A percentile compares a stretch with the other conserved stretches of the same genome.
These are phyloP conservation scores for Penelope pileata DNA, from an alignment of 2,113 vertebrate genomes.

Conservation along the genomic window DNA sequence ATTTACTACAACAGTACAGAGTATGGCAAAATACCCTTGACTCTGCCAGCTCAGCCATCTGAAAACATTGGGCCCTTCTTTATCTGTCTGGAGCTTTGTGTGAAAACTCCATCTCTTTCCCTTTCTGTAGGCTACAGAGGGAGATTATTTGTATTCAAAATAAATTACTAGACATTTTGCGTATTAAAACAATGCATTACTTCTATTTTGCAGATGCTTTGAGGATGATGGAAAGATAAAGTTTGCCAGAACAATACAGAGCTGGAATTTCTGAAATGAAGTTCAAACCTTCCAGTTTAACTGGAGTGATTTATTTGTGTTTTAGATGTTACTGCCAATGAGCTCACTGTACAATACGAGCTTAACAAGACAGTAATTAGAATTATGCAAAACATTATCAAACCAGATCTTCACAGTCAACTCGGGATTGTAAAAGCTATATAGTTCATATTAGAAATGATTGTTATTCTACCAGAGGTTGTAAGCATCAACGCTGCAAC, in stretches of 20 bases:
- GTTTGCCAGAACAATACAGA: neutral
- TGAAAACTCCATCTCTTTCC: neutral
- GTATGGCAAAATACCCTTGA: neutral
- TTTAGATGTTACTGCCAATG: neutral
- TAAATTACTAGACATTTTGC: neutral
- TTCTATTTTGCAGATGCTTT: neutral
- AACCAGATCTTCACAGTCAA: neutral
- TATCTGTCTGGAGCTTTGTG: neutral
- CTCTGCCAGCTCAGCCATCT: neutral
- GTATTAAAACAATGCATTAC: neutral
- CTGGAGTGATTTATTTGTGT: neutral
- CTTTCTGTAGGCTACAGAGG: neutral
- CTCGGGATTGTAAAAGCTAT: neutral
- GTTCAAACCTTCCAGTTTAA: neutral
- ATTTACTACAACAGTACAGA: neutral
- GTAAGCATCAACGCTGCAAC: neutral
- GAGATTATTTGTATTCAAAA: neutral
- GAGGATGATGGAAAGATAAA: neutral
- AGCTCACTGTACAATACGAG: neutral
- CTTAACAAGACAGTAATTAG: neutral
- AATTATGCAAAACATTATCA: slow-evolving; percentile 37
- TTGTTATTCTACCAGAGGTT: neutral
- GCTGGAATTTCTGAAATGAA: neutral
- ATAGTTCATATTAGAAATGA: neutral
- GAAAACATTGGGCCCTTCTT: neutral